phyloP scores from a whole-genome alignment of 2,888 invertebrate genomes.

The Protophormia terraenovae region DNA sequence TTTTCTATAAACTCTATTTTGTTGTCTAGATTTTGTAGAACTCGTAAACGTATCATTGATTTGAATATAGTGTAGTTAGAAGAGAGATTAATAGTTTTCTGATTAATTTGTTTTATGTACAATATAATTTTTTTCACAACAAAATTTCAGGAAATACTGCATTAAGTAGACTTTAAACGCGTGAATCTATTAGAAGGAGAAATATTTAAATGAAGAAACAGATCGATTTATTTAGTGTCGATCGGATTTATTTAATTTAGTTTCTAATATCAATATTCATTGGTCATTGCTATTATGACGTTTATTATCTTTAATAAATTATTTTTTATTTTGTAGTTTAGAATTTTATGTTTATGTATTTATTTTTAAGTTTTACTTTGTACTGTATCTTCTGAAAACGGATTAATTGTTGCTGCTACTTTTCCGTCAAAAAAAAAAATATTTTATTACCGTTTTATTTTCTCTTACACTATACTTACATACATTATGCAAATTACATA shows the following conservation, averaged over 20 bases:
- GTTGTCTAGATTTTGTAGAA: constrained; percentile 52
- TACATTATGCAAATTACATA: constrained; percentile 9
- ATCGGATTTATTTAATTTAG: background rate
- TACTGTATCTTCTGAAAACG: constrained; percentile 43
- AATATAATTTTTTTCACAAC: background rate
- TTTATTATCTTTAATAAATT: background rate
- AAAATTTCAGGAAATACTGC: background rate
- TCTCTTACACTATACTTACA: constrained; percentile 26
- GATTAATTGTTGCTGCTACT: constrained; percentile 70
- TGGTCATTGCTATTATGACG: background rate
- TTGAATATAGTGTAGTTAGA: constrained; percentile 38
- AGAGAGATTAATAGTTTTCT: constrained; percentile 1
- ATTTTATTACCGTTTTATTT: constrained; percentile 1
- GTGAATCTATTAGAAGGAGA: background rate
- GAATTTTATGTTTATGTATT: background rate
- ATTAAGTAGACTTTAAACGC: background rate
- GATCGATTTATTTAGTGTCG: background rate
- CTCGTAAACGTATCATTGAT: constrained; percentile 16
- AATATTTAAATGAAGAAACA: background rate
- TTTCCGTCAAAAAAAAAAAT: constrained; percentile 45
- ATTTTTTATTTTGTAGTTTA: constrained; percentile 42
- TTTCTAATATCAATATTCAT: background rate
- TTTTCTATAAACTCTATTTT: constrained; percentile 34
- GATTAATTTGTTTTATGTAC: background rate
- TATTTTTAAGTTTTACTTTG: background rate